These are phyloP conservation scores for Geococcyx californianus DNA, from an alignment of 2,113 vertebrate genomes.

Conservation along the genomic window DNA sequence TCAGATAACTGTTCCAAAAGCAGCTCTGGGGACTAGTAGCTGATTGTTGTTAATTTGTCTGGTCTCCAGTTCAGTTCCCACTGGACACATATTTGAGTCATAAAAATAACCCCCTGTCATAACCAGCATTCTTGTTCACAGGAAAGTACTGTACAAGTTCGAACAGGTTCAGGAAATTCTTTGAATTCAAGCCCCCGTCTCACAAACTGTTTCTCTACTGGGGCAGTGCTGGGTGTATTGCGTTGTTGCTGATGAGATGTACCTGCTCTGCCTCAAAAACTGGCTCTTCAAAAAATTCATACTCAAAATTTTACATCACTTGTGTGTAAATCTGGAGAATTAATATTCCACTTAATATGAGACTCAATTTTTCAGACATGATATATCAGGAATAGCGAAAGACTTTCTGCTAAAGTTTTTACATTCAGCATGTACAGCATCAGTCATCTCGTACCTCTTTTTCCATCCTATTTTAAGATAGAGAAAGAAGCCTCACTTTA, in stretches of 20 bases:
- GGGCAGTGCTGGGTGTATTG: not conserved
- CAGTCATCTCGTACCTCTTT: not conserved
- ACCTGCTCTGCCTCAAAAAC: not conserved
- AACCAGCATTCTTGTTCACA: not conserved
- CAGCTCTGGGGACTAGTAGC: not conserved
- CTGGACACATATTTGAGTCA: not conserved
- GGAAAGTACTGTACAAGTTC: not conserved
- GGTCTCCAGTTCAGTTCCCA: not conserved
- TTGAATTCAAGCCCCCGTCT: not conserved
- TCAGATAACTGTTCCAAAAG: not conserved
- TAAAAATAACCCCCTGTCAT: not conserved
- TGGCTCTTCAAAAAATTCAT: not conserved
- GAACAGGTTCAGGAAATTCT: not conserved
- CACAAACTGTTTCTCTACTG: not conserved
- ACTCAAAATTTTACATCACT: not conserved
- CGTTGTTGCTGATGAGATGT: not conserved
- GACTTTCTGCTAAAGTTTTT: not conserved
- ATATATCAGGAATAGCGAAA: not conserved
- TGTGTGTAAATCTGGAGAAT: not conserved
- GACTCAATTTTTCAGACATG: not conserved
- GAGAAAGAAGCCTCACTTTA: not conserved
- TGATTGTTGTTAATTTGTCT: not conserved
- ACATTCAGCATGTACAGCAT: not conserved
- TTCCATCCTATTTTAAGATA: not conserved
- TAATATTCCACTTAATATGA: not conserved